These are phyloP conservation scores for Australoheros facetus DNA, from an alignment of 2,797 vertebrate genomes.

Conservation along the genomic window DNA sequence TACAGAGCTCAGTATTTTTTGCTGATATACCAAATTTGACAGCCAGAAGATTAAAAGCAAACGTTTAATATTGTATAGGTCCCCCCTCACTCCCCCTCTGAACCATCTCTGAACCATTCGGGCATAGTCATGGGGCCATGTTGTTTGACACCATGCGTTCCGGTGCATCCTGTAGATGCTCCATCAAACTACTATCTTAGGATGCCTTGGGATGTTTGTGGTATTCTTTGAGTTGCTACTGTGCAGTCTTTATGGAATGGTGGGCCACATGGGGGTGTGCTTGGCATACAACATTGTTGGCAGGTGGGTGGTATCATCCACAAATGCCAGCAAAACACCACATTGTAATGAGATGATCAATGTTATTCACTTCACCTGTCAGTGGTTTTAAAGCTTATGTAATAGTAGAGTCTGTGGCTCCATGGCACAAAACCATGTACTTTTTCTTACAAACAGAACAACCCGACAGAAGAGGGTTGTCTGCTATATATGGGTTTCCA, in stretches of 20 bases:
- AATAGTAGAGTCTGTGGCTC: not conserved
- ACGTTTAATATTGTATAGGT: not conserved
- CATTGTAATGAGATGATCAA: not conserved
- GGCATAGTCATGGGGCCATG: not conserved
- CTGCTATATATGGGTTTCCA: constrained; percentile 35
- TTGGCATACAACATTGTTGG: not conserved
- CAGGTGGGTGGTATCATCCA: not conserved
- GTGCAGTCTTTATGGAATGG: not conserved
- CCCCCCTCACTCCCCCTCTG: not conserved
- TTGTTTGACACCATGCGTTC: not conserved
- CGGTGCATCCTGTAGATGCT: not conserved
- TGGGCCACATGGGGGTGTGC: not conserved
- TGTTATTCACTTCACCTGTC: not conserved
- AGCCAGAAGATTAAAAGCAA: not conserved
- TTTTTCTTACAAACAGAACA: not conserved
- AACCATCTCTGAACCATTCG: not conserved
- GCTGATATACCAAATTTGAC: not conserved
- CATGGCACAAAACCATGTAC: not conserved
- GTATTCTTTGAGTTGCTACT: not conserved
- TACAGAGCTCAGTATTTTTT: not conserved
- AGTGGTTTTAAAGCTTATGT: not conserved
- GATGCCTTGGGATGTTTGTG: not conserved
- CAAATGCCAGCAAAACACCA: not conserved
- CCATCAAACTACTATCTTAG: too few species aligned
- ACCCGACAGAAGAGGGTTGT: constrained; percentile 1